Percentiles rank a stretch among this genome's conserved stretches.
These are phyloP conservation scores for Ceratina calcarata DNA, from an alignment of 1,140 invertebrate species.

Conservation along the genomic window DNA sequence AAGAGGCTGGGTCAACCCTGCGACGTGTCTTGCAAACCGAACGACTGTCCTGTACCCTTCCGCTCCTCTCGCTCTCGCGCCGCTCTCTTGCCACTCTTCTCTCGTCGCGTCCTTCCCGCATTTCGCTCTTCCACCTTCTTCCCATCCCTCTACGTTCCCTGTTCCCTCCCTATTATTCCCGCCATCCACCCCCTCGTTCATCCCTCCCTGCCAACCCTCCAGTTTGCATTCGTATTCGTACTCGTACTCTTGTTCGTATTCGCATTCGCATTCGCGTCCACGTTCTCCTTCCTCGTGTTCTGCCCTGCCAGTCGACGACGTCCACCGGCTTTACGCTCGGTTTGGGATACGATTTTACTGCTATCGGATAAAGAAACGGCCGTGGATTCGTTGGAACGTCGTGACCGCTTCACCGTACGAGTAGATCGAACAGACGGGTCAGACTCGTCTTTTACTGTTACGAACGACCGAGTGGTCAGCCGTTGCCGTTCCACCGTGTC, in stretches of 20 bases:
- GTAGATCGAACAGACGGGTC: not conserved
- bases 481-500: too few species aligned
- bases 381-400: slow-evolving; percentile 52
- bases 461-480: not conserved
- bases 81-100: slow-evolving; percentile 19
- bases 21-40: slow-evolving; percentile 79
- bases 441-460: slow-evolving; percentile 42
- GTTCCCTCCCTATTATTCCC: slow-evolving; percentile 37
- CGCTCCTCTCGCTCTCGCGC: not conserved
- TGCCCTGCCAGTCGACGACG: slow-evolving; percentile 50
- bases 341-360: slow-evolving; percentile 66
- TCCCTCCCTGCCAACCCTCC: slow-evolving; percentile 22
- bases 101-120: not conserved
- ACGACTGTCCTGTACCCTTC: slow-evolving; percentile 65
- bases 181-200: slow-evolving; percentile 35
- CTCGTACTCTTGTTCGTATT: slow-evolving; percentile 21
- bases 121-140: slow-evolving; percentile 34
- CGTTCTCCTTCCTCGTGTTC: slow-evolving; percentile 41
- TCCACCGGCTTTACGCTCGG: slow-evolving; percentile 58
- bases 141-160: not conserved
- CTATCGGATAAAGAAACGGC: slow-evolving; percentile 56
- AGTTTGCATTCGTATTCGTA: slow-evolving; percentile 13
- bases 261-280: slow-evolving; percentile 32
- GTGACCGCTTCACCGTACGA: slow-evolving; percentile 2
- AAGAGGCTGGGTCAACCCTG: slow-evolving; percentile 70